Conservation (phyloP, 1,140 invertebrate species). For the Colletes latitarsis region DNA sequence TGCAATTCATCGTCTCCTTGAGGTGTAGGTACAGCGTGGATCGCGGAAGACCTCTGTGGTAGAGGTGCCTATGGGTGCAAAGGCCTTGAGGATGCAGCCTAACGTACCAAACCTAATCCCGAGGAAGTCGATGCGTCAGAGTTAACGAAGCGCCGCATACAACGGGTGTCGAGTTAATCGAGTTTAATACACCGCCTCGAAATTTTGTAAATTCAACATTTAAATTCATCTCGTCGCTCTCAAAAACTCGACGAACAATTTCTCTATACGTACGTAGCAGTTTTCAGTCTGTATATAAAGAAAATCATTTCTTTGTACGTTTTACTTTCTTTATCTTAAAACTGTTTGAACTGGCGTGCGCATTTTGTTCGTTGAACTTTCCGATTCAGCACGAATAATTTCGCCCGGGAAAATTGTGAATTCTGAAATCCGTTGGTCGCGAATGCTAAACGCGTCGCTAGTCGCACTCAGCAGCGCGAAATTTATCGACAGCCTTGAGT, state of each 20-base stretch:
- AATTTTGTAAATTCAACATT: conserved; percentile 17
- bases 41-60: conserved; percentile 36
- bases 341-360: too few relatives aligned
- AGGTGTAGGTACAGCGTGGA: conserved; percentile 40
- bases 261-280: too few relatives aligned
- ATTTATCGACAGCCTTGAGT: conserved; percentile 1
- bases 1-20: conserved; percentile 54
- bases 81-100: conserved; percentile 60
- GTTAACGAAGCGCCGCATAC: conserved; percentile 60
- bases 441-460: neutral
- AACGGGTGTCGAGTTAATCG: conserved; percentile 55
- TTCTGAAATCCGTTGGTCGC: too few relatives aligned
- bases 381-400: too few relatives aligned
- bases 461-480: neutral
- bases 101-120: conserved; percentile 65
- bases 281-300: too few relatives aligned
- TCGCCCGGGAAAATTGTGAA: too few relatives aligned
- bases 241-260: too few relatives aligned
- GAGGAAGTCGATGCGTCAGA: conserved; percentile 60
- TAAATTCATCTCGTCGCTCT: conserved; percentile 21
- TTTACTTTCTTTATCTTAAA: too few relatives aligned
- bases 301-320: too few relatives aligned
- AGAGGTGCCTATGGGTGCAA: conserved; percentile 51
- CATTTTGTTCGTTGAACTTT: too few relatives aligned
- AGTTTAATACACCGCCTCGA: conserved; percentile 36